Conservation (phyloP, 2,888 invertebrate species). For the Seira musarum region DNA sequence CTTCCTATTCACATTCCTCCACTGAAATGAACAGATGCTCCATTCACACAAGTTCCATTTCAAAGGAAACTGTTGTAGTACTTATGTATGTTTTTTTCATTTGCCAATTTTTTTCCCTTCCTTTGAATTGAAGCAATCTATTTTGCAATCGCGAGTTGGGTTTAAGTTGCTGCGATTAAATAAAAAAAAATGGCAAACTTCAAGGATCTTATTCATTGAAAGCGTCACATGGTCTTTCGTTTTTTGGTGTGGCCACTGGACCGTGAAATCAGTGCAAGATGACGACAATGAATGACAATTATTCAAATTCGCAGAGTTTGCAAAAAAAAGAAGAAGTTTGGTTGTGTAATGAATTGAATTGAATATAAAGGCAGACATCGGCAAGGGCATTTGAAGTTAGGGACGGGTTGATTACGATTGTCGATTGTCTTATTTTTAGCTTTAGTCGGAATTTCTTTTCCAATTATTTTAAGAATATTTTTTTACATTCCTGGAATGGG, state of each 20-base stretch:
- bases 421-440: no score
- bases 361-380: no score
- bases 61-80: no score
- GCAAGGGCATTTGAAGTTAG: no score
- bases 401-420: no score
- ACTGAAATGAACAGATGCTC: constrained; percentile 10
- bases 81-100: background rate
- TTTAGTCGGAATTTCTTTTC: no score
- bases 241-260: background rate
- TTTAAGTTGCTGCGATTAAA: no score
- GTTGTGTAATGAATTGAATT: no score
- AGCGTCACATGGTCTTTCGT: background rate
- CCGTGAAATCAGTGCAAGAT: constrained; percentile 4
- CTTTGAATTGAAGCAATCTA: background rate
- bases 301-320: background rate
- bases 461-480: no score
- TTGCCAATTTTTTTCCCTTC: background rate
- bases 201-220: background rate
- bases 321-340: no score
- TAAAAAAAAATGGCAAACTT: background rate
- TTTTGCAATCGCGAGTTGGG: no score
- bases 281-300: background rate
- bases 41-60: background rate
- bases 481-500: no score
- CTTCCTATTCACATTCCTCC: background rate